Conservation (phyloP, 2,113 vertebrate genomes). For the Leptobrachium leishanense region DNA sequence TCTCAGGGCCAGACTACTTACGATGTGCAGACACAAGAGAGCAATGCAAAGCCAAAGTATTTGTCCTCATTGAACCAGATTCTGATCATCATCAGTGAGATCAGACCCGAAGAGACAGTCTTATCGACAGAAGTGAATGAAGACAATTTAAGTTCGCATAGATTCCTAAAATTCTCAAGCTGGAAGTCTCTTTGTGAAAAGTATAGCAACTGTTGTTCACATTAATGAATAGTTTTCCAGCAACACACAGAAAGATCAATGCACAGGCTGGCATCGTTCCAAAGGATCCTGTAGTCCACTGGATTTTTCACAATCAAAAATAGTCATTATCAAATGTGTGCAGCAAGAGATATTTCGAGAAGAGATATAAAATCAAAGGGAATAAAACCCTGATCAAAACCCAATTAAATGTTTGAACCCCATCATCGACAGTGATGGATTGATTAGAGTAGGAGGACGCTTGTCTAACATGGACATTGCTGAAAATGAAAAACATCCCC, state of each 20-base stretch:
- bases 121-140: neutral
- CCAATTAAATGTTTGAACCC: neutral
- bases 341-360: neutral
- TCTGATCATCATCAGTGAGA: neutral
- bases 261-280: neutral
- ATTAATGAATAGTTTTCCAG: neutral
- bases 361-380: neutral
- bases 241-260: neutral
- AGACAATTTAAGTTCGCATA: neutral
- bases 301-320: neutral
- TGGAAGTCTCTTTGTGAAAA: neutral
- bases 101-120: neutral
- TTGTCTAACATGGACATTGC: neutral
- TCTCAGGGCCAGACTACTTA: neutral
- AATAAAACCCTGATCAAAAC: neutral
- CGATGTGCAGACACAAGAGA: neutral
- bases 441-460: neutral
- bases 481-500: neutral
- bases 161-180: neutral
- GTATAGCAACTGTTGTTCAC: neutral
- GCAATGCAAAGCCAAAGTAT: neutral
- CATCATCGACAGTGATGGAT: neutral
- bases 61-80: conserved; percentile 4
- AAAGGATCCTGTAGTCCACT: neutral
- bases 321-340: conserved; percentile 1